Base-by-base conservation (phyloP, 2,113 vertebrate genomes). In the Psammodynastes pulverulentus region DNA sequence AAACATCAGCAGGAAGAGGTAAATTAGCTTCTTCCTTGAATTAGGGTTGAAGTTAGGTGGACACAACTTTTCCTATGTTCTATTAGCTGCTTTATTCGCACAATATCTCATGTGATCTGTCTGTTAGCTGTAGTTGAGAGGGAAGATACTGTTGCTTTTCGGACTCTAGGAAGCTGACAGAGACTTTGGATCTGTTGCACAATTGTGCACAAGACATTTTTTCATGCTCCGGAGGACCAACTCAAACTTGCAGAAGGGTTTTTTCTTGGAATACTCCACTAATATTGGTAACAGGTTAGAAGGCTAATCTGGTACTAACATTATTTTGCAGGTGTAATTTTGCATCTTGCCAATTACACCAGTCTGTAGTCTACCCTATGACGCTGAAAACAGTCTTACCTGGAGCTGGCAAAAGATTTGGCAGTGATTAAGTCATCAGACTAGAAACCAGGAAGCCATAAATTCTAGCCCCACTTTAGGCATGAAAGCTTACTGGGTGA, bases 121-220 rank as follows among this genome's bases (percentile, higher is more conserved):
- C 34, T 52, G 43, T 87, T 43, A 24, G 39, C 43, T 12, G 6
- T 19, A 39, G 15, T 51, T 5, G 29, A 21, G 13, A 34, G 48
- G 21, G n/a, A 48, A 34, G 39, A n/a, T 29, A 10, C 5, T 6
- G 19, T 87, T 49, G 21, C 8, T 92, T 92, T 39, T 24, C 88
- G 52, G 86, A 54, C 24, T 53, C 72, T 29, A 45, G 51, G 39
- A 46, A 72, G 45, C 13, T 89, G 84, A 52, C 43, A 88, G 67
- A 62, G 29, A 19, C 7, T 34, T 53, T 89, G 26, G 90, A 95
- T 95, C 17, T 84, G 90, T 90, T 94, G 90, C 92, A 85, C 93
- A 84, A 92, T 90, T 89, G 79, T 93, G 92, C 9, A 93, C 94
- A 86, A 87, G 90, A 95, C 85, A 93, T 94, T 93, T 9, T 89